Conservation (phyloP, 2,797 vertebrate genomes). For the Furcifer pardalis region DNA sequence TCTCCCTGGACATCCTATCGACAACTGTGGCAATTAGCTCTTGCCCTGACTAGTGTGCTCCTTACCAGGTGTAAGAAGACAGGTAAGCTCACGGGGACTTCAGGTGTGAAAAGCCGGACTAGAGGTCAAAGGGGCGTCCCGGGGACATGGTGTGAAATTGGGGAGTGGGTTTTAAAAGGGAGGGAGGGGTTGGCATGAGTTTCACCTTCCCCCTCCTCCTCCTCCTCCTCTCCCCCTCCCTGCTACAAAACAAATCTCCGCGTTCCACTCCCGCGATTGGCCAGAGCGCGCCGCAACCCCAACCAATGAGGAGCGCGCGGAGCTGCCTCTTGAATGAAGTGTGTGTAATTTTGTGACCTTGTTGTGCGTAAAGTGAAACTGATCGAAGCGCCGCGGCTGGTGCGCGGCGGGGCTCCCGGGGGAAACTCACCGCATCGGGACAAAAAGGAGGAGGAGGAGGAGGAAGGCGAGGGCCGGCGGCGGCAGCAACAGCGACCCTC, state of each 20-base stretch:
- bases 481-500: background rate
- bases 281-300: background rate
- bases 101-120: too few relatives aligned
- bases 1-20: background rate
- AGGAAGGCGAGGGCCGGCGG: background rate
- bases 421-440: background rate
- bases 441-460: background rate
- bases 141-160: too few relatives aligned
- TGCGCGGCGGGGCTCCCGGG: conserved; percentile 71
- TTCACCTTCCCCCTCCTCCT: too few relatives aligned
- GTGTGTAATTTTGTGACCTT: conserved; percentile 28
- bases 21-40: background rate
- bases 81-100: background rate
- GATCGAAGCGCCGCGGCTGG: conserved; percentile 75
- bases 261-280: conserved; percentile 20
- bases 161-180: too few relatives aligned
- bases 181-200: background rate
- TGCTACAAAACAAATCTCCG: background rate
- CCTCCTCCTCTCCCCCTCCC: background rate
- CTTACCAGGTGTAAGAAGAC: background rate
- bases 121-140: background rate
- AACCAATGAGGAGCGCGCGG: conserved; percentile 9
- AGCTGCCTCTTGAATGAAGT: conserved; percentile 34
- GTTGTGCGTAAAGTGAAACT: conserved; percentile 73
- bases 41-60: background rate